Percentiles rank a stretch among this genome's conserved stretches.
These are phyloP conservation scores for Heliconius hewitsoni DNA, from an alignment of 1,140 invertebrate genomes.

Conservation along the genomic window DNA sequence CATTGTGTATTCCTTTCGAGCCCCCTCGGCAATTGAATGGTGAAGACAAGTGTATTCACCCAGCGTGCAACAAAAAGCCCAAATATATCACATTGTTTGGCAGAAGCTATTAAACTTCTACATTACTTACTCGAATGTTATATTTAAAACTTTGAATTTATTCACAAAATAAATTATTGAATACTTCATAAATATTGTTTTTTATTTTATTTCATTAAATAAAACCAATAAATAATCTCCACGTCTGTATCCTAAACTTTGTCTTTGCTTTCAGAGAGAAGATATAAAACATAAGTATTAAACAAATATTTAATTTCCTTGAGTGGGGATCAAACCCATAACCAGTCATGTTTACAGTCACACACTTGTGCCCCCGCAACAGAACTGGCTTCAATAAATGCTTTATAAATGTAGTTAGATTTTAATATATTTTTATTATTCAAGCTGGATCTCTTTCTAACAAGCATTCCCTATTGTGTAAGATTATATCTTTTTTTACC, in stretches of 20 bases:
- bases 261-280: too few relatives aligned
- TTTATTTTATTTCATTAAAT: background rate
- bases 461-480: too few relatives aligned
- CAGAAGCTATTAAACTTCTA: conserved; percentile 90
- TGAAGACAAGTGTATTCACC: conserved; percentile 92
- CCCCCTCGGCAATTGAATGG: conserved; percentile 86
- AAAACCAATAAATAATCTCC: too few relatives aligned
- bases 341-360: too few relatives aligned
- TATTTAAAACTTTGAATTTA: background rate
- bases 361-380: too few relatives aligned
- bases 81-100: conserved; percentile 97
- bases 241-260: too few relatives aligned
- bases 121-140: background rate
- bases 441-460: too few relatives aligned
- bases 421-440: too few relatives aligned
- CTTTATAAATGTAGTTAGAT: background rate
- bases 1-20: conserved; percentile 97
- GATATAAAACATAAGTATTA: too few relatives aligned
- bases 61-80: conserved; percentile 90
- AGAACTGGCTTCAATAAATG: background rate
- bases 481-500: too few relatives aligned
- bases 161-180: conserved; percentile 28
- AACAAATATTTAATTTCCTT: too few relatives aligned
- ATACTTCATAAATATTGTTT: conserved; percentile 94
- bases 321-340: too few relatives aligned